Conservation (phyloP, 2,113 vertebrate genomes). For the Anolis carolinensis region DNA sequence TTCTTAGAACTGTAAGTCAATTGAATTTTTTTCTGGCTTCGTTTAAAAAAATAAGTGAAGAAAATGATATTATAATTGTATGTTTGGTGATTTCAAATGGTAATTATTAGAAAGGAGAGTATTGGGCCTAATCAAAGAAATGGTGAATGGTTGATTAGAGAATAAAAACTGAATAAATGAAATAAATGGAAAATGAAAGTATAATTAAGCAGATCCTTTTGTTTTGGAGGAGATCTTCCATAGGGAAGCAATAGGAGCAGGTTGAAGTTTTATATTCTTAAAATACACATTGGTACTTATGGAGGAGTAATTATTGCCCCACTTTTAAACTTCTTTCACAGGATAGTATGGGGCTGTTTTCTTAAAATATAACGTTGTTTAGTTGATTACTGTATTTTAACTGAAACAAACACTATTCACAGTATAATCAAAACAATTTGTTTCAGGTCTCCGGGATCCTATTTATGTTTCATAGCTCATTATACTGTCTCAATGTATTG, state of each 20-base stretch:
- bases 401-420: not conserved
- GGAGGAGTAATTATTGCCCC: not conserved
- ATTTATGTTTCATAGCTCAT: not conserved
- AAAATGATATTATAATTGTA: not conserved
- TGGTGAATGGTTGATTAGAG: not conserved
- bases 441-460: not conserved
- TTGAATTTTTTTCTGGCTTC: not conserved
- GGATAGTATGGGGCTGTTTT: not conserved
- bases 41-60: not conserved
- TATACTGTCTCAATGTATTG: not conserved
- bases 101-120: not conserved
- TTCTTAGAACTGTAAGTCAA: slow-evolving; percentile 77
- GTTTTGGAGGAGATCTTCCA: not conserved
- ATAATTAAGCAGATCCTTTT: not conserved
- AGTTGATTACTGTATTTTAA: not conserved
- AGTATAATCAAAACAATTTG: not conserved
- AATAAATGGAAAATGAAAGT: not conserved
- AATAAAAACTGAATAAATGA: not conserved
- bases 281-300: not conserved
- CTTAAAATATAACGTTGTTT: not conserved
- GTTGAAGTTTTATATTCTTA: not conserved
- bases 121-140: not conserved
- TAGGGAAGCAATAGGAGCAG: not conserved
- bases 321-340: not conserved
- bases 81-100: not conserved